Base-by-base conservation (phyloP, 2,113 vertebrate species). In the Tyrannus savana region DNA sequence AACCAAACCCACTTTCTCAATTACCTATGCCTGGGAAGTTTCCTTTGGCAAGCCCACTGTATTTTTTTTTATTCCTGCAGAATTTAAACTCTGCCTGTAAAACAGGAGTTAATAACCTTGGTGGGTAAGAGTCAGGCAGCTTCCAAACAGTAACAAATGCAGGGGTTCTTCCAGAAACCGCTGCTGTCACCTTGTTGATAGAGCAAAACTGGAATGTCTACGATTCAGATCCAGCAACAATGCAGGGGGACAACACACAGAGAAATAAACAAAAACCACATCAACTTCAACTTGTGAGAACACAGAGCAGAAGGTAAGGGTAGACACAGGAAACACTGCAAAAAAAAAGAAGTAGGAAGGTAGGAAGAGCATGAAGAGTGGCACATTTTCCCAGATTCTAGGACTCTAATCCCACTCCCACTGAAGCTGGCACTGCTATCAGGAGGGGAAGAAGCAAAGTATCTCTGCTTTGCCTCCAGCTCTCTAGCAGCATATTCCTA, bases 231-330 rank as follows among this genome's bases (percentile, higher is more conserved):
- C 13, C 2, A 69, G 41, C 41, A 73, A 42, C 30, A 22, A 10
- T 12, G 27, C 2, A 17, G 3, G 4, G 2, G 11, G 2, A 60
- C 6, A 39, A 4, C 4, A 56, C 15, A 66, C 19, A 67, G 18
- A 79, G 66, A 71, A 91, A 72, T 49, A 49, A 89, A 73, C 19
- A 64, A 75, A 64, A 67, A 33, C 2, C 42, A 39, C 28, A 76
- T 24, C 49, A 56, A 3, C 39, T 62, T 78, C 55, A 83, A 8
- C 24, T 41, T 89, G 35, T 14, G 23, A 50, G 28, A 90, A 42
- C 62, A 62, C 10, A 0, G 3, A 53, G 58, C 3, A 8, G 39
- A 3, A 55, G 50, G 13, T 52, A 69, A 69, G 41, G 9, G 14
- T 53, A 73, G 30, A 60, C 19, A 22, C 5, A 60, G 0, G 0